phyloP scores from a whole-genome alignment of 2,888 invertebrate species.

The Lampropteryx suffumata region DNA sequence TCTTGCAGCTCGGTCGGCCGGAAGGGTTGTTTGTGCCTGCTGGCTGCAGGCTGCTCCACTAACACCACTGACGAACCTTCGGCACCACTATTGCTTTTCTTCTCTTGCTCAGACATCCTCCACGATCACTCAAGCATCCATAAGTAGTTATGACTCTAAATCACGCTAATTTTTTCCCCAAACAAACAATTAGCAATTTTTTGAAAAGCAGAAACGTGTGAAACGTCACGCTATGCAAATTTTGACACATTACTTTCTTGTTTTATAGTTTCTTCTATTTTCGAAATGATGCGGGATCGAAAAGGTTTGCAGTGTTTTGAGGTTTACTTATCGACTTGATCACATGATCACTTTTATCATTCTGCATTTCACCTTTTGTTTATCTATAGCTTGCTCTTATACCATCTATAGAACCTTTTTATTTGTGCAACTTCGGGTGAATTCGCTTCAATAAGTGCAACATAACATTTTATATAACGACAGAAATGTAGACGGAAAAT shows the following conservation, averaged over 20 bases:
- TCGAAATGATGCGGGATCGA: conserved; percentile 46
- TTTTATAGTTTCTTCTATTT: conserved; percentile 64
- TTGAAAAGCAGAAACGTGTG: conserved; percentile 54
- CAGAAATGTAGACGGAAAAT: no score
- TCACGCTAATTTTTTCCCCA: conserved; percentile 57
- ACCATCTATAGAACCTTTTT: no score
- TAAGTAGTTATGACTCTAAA: conserved; percentile 49
- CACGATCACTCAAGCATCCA: conserved; percentile 56
- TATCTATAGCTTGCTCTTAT: no score
- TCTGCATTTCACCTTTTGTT: no score
- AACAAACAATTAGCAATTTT: conserved; percentile 56
- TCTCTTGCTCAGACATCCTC: conserved; percentile 70
- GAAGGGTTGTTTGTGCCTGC: conserved; percentile 51
- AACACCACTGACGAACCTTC: conserved; percentile 48
- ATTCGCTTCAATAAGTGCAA: no score
- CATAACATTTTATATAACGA: no score
- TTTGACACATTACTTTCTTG: conserved; percentile 67
- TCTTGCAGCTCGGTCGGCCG: conserved; percentile 53
- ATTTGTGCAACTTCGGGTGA: no score
- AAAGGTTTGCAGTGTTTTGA: conserved; percentile 36
- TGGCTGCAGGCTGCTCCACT: conserved; percentile 53
- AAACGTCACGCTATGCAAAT: conserved; percentile 69
- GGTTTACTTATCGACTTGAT: background rate
- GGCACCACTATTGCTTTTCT: conserved; percentile 44
- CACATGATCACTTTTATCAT: no score